These are phyloP conservation scores for Melipona beecheii DNA, from an alignment of 2,888 invertebrate species.

Conservation along the genomic window DNA sequence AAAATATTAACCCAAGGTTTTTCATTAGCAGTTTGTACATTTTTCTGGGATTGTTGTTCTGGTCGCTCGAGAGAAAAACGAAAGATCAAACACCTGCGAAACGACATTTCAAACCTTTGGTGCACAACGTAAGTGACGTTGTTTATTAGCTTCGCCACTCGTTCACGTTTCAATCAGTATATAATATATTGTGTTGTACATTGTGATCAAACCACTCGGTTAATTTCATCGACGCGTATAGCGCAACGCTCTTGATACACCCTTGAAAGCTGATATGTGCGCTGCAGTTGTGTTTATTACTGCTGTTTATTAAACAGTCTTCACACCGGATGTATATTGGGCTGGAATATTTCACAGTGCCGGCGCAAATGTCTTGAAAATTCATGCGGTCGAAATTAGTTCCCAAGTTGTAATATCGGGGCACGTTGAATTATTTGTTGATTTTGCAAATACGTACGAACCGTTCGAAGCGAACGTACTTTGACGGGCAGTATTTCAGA, in stretches of 20 bases:
- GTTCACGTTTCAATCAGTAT: not conserved
- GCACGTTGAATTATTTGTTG: not conserved
- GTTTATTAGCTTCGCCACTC: not conserved
- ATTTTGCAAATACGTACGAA: not conserved
- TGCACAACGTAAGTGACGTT: not conserved
- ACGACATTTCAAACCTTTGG: not conserved
- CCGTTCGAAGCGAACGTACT: not conserved
- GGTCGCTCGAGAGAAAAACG: not conserved
- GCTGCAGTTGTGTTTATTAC: not conserved
- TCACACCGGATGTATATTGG: not conserved
- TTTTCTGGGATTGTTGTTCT: no score
- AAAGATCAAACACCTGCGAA: not conserved
- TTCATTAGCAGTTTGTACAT: no score
- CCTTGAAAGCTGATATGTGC: conserved; percentile 1
- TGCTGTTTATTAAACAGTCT: conserved; percentile 9
- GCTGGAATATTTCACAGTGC: not conserved
- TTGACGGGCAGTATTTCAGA: not conserved
- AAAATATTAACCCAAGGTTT: no score
- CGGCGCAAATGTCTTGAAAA: not conserved
- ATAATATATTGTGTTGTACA: not conserved
- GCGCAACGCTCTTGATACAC: not conserved
- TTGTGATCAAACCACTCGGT: not conserved
- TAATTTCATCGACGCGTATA: not conserved
- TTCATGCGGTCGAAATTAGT: not conserved
- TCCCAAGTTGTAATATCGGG: not conserved